Percentiles rank a stretch among this genome's conserved stretches.
Conservation (phyloP, 2,888 invertebrate species). For the Anarsia innoxiella region DNA sequence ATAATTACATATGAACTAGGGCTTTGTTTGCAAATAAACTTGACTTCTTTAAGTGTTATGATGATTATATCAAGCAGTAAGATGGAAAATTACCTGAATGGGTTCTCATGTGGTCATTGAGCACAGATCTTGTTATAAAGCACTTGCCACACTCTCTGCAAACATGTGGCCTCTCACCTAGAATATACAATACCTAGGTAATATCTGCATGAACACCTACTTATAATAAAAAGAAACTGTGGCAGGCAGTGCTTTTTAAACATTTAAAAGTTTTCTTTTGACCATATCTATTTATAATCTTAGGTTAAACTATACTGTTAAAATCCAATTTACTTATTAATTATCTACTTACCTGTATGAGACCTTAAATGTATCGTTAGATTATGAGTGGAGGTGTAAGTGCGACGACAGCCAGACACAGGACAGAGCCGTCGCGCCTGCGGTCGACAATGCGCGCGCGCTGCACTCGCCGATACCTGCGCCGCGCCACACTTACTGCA, state of each 20-base stretch:
- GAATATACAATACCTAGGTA: slow-evolving; percentile 14
- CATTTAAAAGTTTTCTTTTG: neutral
- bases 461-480: slow-evolving; percentile 33
- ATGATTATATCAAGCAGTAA: too few relatives aligned
- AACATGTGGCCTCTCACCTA: slow-evolving; percentile 48
- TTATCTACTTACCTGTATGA: slow-evolving; percentile 35
- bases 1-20: too few relatives aligned
- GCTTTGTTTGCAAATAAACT: too few relatives aligned
- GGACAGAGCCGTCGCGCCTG: slow-evolving; percentile 32
- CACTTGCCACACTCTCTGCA: slow-evolving; percentile 44
- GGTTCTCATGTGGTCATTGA: slow-evolving; percentile 31
- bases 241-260: neutral
- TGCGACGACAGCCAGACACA: slow-evolving; percentile 31
- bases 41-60: too few relatives aligned
- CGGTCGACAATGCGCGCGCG: slow-evolving; percentile 36
- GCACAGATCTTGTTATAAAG: slow-evolving; percentile 40
- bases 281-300: neutral
- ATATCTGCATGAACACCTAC: neutral
- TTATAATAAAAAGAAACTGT: too few relatives aligned
- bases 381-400: slow-evolving; percentile 44
- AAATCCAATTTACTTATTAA: neutral
- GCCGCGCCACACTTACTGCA: slow-evolving; percentile 33
- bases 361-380: slow-evolving; percentile 38
- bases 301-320: neutral
- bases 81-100: slow-evolving; percentile 36